These are phyloP conservation scores for Phortica magna DNA, from an alignment of 2,888 invertebrate genomes.

Conservation along the genomic window DNA sequence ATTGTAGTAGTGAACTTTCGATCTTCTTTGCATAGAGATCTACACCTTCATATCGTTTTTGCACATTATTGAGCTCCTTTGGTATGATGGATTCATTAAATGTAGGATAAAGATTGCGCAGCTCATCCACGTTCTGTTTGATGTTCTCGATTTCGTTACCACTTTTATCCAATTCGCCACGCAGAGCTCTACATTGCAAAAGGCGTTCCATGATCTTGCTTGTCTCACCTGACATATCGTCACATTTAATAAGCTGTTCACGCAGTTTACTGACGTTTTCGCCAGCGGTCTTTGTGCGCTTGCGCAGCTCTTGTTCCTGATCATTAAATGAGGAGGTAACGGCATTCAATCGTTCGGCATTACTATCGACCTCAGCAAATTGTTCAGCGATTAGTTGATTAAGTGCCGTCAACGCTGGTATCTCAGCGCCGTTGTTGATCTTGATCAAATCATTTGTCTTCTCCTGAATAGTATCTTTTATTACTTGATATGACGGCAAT, in stretches of 20 bases:
- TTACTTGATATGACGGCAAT: slow-evolving; percentile 86
- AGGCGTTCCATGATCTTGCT: slow-evolving; percentile 89
- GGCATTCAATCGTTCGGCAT: slow-evolving; percentile 86
- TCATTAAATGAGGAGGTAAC: slow-evolving; percentile 86
- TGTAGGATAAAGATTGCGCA: slow-evolving; percentile 87
- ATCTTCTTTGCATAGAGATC: slow-evolving; percentile 89
- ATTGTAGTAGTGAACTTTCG: slow-evolving; percentile 86
- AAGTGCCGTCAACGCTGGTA: slow-evolving; percentile 83
- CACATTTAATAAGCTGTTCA: slow-evolving; percentile 92
- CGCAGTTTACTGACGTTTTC: slow-evolving; percentile 86
- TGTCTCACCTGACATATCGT: slow-evolving; percentile 93
- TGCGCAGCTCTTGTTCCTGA: slow-evolving; percentile 85
- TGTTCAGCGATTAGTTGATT: slow-evolving; percentile 85
- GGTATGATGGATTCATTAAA: slow-evolving; percentile 87
- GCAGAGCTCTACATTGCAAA: slow-evolving; percentile 85
- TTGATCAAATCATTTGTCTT: slow-evolving; percentile 89
- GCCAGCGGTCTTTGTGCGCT: slow-evolving; percentile 84
- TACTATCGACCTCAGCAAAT: slow-evolving; percentile 85
- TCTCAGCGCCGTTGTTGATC: slow-evolving; percentile 85
- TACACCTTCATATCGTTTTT: slow-evolving; percentile 90
- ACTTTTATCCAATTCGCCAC: slow-evolving; percentile 84
- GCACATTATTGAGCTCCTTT: slow-evolving; percentile 90
- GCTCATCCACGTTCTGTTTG: slow-evolving; percentile 83
- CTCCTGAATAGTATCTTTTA: slow-evolving; percentile 87
- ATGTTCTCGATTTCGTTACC: slow-evolving; percentile 85